phyloP scores from a whole-genome alignment of 1,140 invertebrate genomes.

The Drosophila busckii region DNA sequence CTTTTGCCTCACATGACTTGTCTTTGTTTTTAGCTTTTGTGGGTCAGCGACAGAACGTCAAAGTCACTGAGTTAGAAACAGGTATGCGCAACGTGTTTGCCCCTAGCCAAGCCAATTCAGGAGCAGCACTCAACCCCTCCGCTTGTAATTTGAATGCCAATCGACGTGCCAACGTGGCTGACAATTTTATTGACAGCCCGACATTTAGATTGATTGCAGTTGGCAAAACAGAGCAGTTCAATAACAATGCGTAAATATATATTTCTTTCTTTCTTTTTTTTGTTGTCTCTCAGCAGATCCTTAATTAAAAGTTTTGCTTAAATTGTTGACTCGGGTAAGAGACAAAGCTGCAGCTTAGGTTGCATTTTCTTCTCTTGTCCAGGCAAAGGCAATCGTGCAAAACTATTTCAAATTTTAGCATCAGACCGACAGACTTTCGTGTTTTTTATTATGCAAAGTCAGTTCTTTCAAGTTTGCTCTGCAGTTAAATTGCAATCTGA shows the following conservation, averaged over 20 bases:
- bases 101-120: not conserved
- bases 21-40: constrained; percentile 26
- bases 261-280: not conserved
- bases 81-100: constrained; percentile 66
- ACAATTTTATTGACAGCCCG: constrained; percentile 71
- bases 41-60: constrained; percentile 34
- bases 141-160: constrained; percentile 15
- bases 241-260: constrained; percentile 14
- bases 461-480: constrained; percentile 9
- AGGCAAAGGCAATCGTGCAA: constrained; percentile 34
- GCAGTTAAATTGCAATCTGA: not conserved
- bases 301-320: constrained; percentile 66
- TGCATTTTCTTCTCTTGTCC: constrained; percentile 1
- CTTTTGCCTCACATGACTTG: constrained; percentile 61
- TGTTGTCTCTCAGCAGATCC: constrained; percentile 16
- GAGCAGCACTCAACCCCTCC: constrained; percentile 1
- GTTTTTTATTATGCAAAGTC: constrained; percentile 15
- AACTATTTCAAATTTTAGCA: constrained; percentile 64
- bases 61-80: constrained; percentile 45
- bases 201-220: constrained; percentile 74
- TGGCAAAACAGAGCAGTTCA: constrained; percentile 37
- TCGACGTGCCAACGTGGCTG: constrained; percentile 51
- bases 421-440: constrained; percentile 14
- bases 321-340: constrained; percentile 39
- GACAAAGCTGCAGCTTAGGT: constrained; percentile 3